These are phyloP conservation scores for Carduelis carduelis DNA, from an alignment of 2,797 vertebrate species.

Conservation along the genomic window DNA sequence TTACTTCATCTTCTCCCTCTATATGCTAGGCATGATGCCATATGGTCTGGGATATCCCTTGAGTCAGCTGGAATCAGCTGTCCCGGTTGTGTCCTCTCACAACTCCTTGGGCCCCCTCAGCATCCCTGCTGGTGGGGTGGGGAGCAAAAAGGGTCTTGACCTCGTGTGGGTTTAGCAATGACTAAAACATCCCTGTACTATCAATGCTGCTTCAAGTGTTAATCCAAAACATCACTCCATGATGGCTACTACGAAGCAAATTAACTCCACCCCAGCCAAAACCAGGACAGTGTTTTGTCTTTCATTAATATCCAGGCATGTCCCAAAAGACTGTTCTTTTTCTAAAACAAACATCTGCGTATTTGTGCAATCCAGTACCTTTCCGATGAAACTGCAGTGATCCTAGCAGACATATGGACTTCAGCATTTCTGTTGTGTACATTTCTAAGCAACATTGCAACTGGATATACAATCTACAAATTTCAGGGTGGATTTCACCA, in stretches of 20 bases:
- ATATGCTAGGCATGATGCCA: not conserved
- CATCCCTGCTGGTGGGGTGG: too few relatives aligned
- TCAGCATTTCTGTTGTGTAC: constrained; percentile 98
- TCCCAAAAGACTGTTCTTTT: not conserved
- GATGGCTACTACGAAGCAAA: not conserved
- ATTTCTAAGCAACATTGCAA: constrained; percentile 98
- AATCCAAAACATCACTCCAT: not conserved
- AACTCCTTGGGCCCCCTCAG: not conserved
- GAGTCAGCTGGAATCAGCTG: not conserved
- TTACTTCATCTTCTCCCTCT: not conserved
- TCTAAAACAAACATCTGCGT: not conserved
- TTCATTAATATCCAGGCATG: not conserved
- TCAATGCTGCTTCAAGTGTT: not conserved
- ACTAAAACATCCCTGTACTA: not conserved
- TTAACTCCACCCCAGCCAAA: not conserved
- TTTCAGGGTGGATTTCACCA: constrained; percentile 97
- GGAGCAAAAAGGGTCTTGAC: not conserved
- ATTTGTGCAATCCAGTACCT: constrained; percentile 77
- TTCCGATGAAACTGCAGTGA: constrained; percentile 96
- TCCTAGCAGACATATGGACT: constrained; percentile 93
- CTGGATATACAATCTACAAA: constrained; percentile 96
- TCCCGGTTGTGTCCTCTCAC: not conserved
- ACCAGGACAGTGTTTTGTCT: not conserved
- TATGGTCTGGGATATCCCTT: not conserved
- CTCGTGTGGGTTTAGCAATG: not conserved